Evolutionary conservation across 2,888 invertebrate species (phyloP), one percentile per base, ranked within the genome.

Genomic region (Mesochorus sp.): DNA sequence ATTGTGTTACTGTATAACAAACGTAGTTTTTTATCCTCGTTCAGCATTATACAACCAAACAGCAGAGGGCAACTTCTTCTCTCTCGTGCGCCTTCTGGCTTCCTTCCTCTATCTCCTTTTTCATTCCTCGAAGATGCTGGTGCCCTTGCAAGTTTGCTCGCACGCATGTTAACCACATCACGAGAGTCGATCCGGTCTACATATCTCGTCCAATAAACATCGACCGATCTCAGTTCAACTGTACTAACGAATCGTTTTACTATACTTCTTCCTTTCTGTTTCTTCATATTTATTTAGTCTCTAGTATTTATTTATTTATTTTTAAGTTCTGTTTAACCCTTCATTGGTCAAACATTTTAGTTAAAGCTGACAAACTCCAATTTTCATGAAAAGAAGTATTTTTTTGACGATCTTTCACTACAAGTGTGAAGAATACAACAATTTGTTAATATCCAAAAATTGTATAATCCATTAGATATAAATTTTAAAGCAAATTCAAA

Each of bases 141-240:
- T 76, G 81, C 81, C 70, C 49, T 67, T 67, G 62, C 53, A 64
- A 55, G 53, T 79, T 76, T 70, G 70, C 79, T 77, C 68, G 77
- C 80, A 80, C 81, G 76, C 80, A 76, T 78, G 51, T 49, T 28
- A 28, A 28, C 51, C 59, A 34, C 53, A 55, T 70, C 62, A 28
- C 61, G 34, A 44, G 59, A 53, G 19, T 74, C 88, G 87, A 90
- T 89, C 90, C 89, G 89, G 90, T 89, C 89, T 89, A 84, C 86
- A 87, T 89, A 88, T 89, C 89, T 87, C 85, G 86, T 87, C 86
- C 87, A 89, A 90, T 89, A 90, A 89, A 89, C 88, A 87, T 88
- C 86, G 81, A 79, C 71, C 81, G 82, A 84, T 86, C 83, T 79
- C 80, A 62, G 80, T 79, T 79, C 75, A 76, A 73, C 80, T 77